These are phyloP conservation scores for Cossypha heuglini DNA, from an alignment of 2,797 vertebrate genomes.

Conservation along the genomic window DNA sequence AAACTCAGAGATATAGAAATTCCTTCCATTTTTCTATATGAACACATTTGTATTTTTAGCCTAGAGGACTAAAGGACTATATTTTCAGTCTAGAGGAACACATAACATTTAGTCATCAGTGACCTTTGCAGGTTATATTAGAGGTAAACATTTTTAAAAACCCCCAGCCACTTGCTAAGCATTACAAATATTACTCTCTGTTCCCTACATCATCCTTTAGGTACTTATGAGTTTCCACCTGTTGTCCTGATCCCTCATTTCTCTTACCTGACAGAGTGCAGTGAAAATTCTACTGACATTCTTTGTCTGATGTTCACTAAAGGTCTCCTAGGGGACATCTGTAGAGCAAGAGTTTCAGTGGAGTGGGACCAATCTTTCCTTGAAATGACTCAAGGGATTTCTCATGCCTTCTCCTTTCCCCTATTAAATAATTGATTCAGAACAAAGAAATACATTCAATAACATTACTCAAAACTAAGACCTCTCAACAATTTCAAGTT, in stretches of 20 bases:
- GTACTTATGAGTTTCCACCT: background rate
- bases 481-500: background rate
- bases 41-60: background rate
- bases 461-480: background rate
- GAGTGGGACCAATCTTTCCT: conserved; percentile 77
- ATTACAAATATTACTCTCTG: background rate
- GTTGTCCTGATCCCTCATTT: background rate
- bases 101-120: background rate
- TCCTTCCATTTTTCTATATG: background rate
- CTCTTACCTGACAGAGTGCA: conserved; percentile 75
- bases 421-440: conserved; percentile 48
- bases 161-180: fast-evolving
- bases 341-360: conserved; percentile 82
- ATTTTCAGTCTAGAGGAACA: background rate
- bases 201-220: background rate
- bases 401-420: conserved; percentile 80
- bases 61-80: background rate
- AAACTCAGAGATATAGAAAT: background rate
- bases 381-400: conserved; percentile 77
- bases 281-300: conserved; percentile 63
- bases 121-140: background rate
- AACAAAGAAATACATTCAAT: background rate
- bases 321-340: conserved; percentile 78
- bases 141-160: background rate
- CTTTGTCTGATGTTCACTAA: conserved; percentile 79